Percentiles rank a stretch among this genome's conserved stretches.
These are phyloP conservation scores for Acronicta aceris DNA, from an alignment of 2,888 invertebrate genomes.

Conservation along the genomic window DNA sequence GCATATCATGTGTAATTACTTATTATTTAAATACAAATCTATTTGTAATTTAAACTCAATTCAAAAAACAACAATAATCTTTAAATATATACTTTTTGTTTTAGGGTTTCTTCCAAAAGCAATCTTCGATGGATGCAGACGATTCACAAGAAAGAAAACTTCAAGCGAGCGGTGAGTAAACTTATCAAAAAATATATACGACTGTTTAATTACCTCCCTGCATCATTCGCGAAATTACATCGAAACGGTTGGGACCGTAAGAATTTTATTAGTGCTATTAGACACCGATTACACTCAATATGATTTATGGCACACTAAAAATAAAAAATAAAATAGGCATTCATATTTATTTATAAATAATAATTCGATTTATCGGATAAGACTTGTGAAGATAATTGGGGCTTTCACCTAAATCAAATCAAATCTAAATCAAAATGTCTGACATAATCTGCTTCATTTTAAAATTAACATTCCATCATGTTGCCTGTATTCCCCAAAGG, in stretches of 20 bases:
- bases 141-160: constrained; percentile 86
- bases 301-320: constrained; percentile 49
- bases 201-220: constrained; percentile 31
- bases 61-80: too few species aligned
- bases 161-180: constrained; percentile 83
- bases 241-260: constrained; percentile 34
- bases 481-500: too few species aligned
- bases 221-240: constrained; percentile 34
- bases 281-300: constrained; percentile 30
- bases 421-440: too few species aligned
- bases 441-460: too few species aligned
- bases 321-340: constrained; percentile 26
- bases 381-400: constrained; percentile 39
- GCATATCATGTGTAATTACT: too few species aligned
- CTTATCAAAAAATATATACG: constrained; percentile 15
- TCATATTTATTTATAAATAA: constrained; percentile 29
- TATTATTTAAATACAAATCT: too few species aligned
- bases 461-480: too few species aligned
- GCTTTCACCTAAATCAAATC: constrained; percentile 34
- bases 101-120: constrained; percentile 86
- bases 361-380: constrained; percentile 29
- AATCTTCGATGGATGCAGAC: constrained; percentile 81
- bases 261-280: constrained; percentile 50
- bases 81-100: constrained; percentile 26
- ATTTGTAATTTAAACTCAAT: neutral